Conservation (phyloP, 1,140 invertebrate species). For the Arion vulgaris region DNA sequence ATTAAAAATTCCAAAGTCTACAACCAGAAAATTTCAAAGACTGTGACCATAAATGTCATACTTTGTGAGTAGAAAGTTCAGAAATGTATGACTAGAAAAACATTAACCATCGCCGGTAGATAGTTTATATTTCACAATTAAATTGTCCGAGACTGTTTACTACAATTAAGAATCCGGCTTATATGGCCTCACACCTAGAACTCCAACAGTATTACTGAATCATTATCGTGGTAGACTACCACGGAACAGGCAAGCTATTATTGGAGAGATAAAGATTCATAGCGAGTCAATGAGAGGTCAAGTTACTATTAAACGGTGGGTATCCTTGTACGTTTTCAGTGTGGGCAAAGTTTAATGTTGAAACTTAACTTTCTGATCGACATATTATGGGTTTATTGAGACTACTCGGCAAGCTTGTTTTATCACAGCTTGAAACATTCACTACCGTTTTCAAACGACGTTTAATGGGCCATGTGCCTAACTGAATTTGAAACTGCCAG, state of each 20-base stretch:
- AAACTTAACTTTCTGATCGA: not conserved
- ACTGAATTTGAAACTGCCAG: not conserved
- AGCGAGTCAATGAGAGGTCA: not conserved
- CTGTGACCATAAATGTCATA: too few relatives aligned
- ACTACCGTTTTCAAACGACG: not conserved
- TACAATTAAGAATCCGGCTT: not conserved
- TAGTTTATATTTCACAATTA: not conserved
- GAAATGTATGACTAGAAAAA: too few relatives aligned
- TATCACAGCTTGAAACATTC: constrained; percentile 2
- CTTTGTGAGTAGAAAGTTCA: too few relatives aligned
- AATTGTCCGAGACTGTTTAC: not conserved
- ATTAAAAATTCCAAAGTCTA: too few relatives aligned
- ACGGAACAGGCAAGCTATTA: not conserved
- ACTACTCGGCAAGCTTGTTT: not conserved
- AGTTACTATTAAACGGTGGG: not conserved
- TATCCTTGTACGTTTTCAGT: not conserved
- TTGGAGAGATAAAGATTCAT: not conserved
- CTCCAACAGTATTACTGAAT: not conserved
- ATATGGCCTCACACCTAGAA: not conserved
- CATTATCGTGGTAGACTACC: not conserved
- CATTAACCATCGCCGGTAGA: not conserved
- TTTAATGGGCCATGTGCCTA: not conserved
- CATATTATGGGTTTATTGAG: not conserved
- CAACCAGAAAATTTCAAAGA: too few relatives aligned
- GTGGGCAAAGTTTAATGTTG: not conserved